Evolutionary conservation across 2,797 vertebrate species (phyloP).

Genomic region (Sebastes minor): DNA sequence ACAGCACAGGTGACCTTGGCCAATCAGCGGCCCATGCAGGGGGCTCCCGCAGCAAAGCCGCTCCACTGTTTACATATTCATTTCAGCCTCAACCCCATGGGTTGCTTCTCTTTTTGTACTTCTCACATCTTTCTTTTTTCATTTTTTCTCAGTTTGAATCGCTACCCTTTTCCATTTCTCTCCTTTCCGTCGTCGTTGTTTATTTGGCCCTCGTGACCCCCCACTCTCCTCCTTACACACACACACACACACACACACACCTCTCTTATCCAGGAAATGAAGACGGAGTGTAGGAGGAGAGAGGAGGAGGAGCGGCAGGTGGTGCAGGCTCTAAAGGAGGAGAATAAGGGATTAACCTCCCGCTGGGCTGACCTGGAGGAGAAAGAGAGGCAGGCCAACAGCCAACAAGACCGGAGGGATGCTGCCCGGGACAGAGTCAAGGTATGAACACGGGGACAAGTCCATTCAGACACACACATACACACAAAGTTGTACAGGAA

Average conservation of each 20-base stretch:
- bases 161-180: constrained; percentile 45
- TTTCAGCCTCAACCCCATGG: constrained; percentile 82
- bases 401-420: constrained; percentile 85
- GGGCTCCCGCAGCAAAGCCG: constrained; percentile 73
- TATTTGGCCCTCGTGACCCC: constrained; percentile 72
- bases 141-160: constrained; percentile 61
- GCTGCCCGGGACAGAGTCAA: constrained; percentile 86
- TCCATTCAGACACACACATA: constrained; percentile 40
- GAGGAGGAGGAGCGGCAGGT: constrained; percentile 85
- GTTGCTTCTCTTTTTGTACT: constrained; percentile 56
- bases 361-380: constrained; percentile 92
- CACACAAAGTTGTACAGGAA: constrained; percentile 11
- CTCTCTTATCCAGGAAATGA: constrained; percentile 82
- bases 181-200: constrained; percentile 68
- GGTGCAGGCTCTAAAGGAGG: constrained; percentile 86
- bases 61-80: constrained; percentile 84
- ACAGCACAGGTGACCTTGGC: constrained; percentile 91
- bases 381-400: constrained; percentile 86
- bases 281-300: constrained; percentile 84
- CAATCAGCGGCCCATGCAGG: constrained; percentile 83
- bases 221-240: constrained; percentile 11
- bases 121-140: constrained; percentile 52
- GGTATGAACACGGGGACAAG: constrained; percentile 79
- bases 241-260: constrained; percentile 21
- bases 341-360: constrained; percentile 89